phyloP scores from a whole-genome alignment of 2,113 vertebrate genomes.

The Ranitomeya imitator region DNA sequence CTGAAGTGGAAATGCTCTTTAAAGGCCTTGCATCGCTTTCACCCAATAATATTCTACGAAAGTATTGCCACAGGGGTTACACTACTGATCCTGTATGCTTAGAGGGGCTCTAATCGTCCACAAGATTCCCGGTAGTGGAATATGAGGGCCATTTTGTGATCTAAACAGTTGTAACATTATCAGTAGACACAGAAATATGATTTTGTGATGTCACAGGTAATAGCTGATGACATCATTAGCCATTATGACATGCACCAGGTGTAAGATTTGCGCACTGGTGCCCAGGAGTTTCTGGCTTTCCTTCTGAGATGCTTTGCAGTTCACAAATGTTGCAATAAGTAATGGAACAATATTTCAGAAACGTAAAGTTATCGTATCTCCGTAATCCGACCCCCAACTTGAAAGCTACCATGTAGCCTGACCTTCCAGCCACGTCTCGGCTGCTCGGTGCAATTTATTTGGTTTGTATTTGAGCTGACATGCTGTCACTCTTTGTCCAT shows the following conservation, averaged over 20 bases:
- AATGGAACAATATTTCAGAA: not conserved
- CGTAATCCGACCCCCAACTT: conserved; percentile 17
- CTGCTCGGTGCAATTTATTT: conserved; percentile 46
- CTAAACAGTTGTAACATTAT: too few relatives aligned
- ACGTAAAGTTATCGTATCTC: conserved; percentile 32
- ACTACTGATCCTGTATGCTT: not conserved
- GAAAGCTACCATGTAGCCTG: conserved; percentile 18
- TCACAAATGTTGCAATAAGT: not conserved
- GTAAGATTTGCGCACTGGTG: not conserved
- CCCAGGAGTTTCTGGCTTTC: not conserved
- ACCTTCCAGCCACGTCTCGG: conserved; percentile 37
- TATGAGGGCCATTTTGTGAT: not conserved
- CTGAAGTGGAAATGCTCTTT: conserved; percentile 9
- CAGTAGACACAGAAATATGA: not conserved
- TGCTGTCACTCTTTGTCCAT: conserved; percentile 57
- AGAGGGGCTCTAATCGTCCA: not conserved
- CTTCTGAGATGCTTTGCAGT: not conserved
- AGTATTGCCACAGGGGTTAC: not conserved
- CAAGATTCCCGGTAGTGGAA: not conserved
- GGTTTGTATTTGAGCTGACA: conserved; percentile 55
- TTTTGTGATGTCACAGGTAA: not conserved
- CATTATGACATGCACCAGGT: not conserved
- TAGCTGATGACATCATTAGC: not conserved
- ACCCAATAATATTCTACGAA: not conserved
- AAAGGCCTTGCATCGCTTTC: not conserved